Evolutionary conservation across 1,140 invertebrate genomes (phyloP).

Genomic region (Papilio glaucus): DNA sequence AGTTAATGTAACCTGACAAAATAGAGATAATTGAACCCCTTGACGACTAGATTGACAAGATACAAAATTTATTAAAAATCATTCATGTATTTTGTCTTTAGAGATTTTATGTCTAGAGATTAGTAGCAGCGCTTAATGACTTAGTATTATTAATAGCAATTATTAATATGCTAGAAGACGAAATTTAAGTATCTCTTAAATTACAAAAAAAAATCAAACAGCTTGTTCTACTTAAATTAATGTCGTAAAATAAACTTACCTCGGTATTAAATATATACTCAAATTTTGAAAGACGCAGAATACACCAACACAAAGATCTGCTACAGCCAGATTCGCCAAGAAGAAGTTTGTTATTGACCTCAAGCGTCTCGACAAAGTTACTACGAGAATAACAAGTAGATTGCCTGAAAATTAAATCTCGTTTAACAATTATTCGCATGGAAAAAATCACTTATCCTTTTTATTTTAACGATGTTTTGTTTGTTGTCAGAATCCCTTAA

Average conservation of each 20-base stretch:
- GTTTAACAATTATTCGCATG: not conserved
- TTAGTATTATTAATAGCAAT: too few species aligned
- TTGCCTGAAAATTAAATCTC: constrained; percentile 87
- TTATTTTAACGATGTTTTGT: not conserved
- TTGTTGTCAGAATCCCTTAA: not conserved
- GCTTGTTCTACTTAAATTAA: not conserved
- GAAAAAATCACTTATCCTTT: not conserved
- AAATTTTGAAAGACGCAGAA: constrained; percentile 95
- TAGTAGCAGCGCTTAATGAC: too few species aligned
- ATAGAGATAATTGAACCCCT: too few species aligned
- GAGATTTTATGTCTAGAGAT: too few species aligned
- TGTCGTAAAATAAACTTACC: constrained; percentile 69
- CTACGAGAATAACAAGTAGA: constrained; percentile 91
- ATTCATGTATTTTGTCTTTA: too few species aligned
- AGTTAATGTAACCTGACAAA: too few species aligned
- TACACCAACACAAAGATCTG: constrained; percentile 92
- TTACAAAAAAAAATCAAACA: not conserved
- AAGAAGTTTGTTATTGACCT: constrained; percentile 94
- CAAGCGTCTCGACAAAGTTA: constrained; percentile 89
- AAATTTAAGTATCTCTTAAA: too few species aligned
- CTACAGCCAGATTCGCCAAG: constrained; percentile 91
- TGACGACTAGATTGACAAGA: too few species aligned
- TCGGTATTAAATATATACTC: constrained; percentile 89
- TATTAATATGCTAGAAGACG: too few species aligned
- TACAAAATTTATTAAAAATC: too few species aligned